phyloP scores from a whole-genome alignment of 2,888 invertebrate genomes.

The Leptopilina drosophilae region DNA sequence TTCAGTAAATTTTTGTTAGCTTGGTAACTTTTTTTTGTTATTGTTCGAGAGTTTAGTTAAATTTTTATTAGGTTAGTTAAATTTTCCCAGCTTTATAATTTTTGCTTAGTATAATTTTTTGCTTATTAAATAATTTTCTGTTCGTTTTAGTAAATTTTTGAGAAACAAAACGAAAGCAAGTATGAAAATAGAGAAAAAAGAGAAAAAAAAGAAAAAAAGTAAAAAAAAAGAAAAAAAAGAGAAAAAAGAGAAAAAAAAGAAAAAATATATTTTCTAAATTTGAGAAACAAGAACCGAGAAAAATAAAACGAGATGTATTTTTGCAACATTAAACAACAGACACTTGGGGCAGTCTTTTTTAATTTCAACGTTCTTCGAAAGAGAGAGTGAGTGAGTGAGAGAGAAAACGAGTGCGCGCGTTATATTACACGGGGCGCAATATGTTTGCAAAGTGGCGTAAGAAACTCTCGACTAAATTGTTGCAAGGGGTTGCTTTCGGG shows the following conservation, averaged over 20 bases:
- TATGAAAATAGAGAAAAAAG: too few species aligned
- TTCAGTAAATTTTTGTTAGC: too few species aligned
- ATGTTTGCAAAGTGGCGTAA: conserved; percentile 39
- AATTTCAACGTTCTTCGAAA: conserved; percentile 18
- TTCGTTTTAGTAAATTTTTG: too few species aligned
- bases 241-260: not conserved
- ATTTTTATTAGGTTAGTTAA: too few species aligned
- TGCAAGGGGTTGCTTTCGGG: conserved; percentile 36
- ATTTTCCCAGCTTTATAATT: too few species aligned
- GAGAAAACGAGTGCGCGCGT: not conserved
- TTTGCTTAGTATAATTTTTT: too few species aligned
- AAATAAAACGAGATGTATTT: not conserved
- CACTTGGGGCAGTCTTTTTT: conserved; percentile 15
- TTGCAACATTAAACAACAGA: conserved; percentile 14
- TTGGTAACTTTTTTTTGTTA: too few species aligned
- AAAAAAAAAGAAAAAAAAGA: too few species aligned
- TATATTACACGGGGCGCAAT: conserved; percentile 36
- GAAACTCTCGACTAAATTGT: conserved; percentile 34
- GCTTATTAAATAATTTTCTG: too few species aligned
- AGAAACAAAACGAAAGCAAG: too few species aligned
- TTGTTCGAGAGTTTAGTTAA: too few species aligned
- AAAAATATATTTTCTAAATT: not conserved
- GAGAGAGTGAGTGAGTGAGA: too few species aligned
- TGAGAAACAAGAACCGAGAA: not conserved
- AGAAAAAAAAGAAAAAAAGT: not conserved